phyloP scores from a whole-genome alignment of 2,797 vertebrate species.

The Cercopithecus hamlyni region DNA sequence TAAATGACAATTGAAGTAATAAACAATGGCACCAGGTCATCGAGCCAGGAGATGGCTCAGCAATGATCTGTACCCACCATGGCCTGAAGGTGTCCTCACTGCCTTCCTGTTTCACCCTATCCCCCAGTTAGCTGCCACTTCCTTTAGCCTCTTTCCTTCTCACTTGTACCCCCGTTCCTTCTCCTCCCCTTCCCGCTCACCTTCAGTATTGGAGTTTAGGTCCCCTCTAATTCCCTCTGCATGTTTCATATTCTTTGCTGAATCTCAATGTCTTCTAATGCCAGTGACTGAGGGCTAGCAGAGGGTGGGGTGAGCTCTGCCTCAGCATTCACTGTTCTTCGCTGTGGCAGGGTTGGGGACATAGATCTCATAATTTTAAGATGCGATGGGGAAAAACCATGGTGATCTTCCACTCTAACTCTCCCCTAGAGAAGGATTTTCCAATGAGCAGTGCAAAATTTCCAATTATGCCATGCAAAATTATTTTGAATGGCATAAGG shows the following conservation, averaged over 20 bases:
- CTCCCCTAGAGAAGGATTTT: not conserved
- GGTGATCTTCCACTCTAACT: not conserved
- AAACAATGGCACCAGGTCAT: not conserved
- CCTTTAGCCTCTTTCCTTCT: not conserved
- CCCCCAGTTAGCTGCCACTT: not conserved
- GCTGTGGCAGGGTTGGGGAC: too few species aligned
- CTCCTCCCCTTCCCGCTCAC: not conserved
- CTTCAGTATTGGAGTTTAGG: not conserved
- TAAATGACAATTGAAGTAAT: not conserved
- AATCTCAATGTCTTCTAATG: not conserved
- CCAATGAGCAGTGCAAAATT: not conserved
- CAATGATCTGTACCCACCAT: accelerated
- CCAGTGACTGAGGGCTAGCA: not conserved
- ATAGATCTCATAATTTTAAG: not conserved
- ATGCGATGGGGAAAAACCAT: not conserved
- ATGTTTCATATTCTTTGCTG: not conserved
- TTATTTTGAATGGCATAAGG: not conserved
- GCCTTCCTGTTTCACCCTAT: accelerated
- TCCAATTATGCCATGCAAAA: not conserved
- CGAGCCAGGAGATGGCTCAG: not conserved
- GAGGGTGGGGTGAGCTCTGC: not conserved
- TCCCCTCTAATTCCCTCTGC: not conserved
- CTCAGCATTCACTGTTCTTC: not conserved
- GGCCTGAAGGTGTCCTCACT: not conserved
- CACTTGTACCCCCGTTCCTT: not conserved